phyloP scores from a whole-genome alignment of 2,888 invertebrate genomes.

The Acanthosepion lycidas region DNA sequence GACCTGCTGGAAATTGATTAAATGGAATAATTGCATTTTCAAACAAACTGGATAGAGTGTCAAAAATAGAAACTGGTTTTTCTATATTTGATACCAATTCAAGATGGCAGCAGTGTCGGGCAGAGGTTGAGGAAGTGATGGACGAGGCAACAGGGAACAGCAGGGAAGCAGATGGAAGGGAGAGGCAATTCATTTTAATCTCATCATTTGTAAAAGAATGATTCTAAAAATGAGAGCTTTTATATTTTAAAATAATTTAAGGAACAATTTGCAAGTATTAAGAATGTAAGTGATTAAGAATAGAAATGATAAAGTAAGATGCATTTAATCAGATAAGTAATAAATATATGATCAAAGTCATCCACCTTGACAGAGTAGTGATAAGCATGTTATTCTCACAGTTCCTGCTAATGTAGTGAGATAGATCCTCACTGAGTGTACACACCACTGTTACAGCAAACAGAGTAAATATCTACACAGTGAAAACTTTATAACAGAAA shows the following conservation, averaged over 20 bases:
- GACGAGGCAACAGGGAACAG: background rate
- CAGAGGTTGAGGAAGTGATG: background rate
- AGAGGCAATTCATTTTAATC: background rate
- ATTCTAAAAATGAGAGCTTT: constrained; percentile 10
- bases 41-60: background rate
- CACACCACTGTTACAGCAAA: too few species aligned
- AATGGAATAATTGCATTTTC: constrained; percentile 10
- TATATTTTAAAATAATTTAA: background rate
- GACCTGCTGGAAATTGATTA: constrained; percentile 33
- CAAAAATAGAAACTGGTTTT: background rate
- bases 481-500: too few species aligned
- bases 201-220: background rate
- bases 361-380: too few species aligned
- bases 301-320: background rate
- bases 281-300: background rate
- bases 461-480: too few species aligned
- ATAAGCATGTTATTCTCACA: too few species aligned
- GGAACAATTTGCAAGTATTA: background rate
- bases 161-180: background rate
- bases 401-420: too few species aligned
- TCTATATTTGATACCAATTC: background rate
- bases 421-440: too few species aligned
- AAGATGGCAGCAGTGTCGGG: background rate
- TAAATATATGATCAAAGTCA: too few species aligned
- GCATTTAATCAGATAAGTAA: background rate